A percentile compares a stretch with the other conserved stretches of the same genome.
Evolutionary conservation across 2,888 invertebrate genomes (phyloP).

Genomic region (Galerucella pusilla): DNA sequence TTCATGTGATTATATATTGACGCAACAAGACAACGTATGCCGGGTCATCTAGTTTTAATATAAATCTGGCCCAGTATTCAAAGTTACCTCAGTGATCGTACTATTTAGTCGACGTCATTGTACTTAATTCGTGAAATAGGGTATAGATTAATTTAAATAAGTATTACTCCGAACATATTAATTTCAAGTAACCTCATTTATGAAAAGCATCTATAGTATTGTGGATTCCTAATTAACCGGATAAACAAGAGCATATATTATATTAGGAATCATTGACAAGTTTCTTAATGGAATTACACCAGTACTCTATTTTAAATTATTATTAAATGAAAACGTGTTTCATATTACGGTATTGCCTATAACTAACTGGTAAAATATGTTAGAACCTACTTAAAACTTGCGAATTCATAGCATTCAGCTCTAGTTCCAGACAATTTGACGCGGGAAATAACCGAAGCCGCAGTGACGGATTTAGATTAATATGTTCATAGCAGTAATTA

Average conservation of each 20-base stretch:
- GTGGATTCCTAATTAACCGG: slow-evolving; percentile 1
- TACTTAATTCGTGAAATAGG: too few relatives aligned
- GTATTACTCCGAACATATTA: not conserved
- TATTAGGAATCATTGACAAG: not conserved
- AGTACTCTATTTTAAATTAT: not conserved
- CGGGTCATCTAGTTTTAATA: too few relatives aligned
- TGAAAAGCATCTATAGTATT: not conserved
- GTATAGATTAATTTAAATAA: not conserved
- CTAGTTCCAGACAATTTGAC: not conserved
- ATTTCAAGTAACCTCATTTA: not conserved
- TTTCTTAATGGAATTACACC: not conserved
- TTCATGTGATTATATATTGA: too few relatives aligned
- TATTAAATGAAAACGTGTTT: not conserved
- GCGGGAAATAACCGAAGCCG: not conserved
- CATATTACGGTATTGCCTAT: slow-evolving; percentile 9
- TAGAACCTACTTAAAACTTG: not conserved
- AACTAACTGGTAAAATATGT: not conserved
- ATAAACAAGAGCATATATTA: not conserved
- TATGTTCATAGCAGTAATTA: not conserved
- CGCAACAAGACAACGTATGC: too few relatives aligned
- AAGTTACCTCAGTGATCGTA: too few relatives aligned
- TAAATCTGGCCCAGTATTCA: too few relatives aligned
- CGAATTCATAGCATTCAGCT: not conserved
- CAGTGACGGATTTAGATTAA: slow-evolving; percentile 5
- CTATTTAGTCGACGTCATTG: too few relatives aligned